Evolutionary conservation across 1,140 invertebrate species (phyloP).

Genomic region (Scaptodrosophila lebanonensis): DNA sequence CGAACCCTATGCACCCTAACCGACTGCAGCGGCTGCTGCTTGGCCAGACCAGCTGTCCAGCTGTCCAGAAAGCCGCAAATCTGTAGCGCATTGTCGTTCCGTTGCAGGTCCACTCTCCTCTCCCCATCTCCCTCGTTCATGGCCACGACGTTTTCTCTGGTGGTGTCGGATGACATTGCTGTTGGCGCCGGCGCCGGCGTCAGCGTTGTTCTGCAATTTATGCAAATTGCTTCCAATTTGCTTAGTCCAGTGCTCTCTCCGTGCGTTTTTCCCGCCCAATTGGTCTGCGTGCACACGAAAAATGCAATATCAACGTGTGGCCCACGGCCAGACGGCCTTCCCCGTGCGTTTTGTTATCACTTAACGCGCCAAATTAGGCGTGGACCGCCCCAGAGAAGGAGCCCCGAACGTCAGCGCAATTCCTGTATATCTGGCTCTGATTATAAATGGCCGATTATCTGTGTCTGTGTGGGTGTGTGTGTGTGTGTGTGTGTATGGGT

Average conservation of each 20-base stretch:
- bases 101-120: no score
- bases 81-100: slow-evolving; percentile 27
- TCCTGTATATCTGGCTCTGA: not conserved
- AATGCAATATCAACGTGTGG: slow-evolving; percentile 31
- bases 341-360: slow-evolving; percentile 38
- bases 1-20: not conserved
- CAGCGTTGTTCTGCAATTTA: slow-evolving; percentile 45
- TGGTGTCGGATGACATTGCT: slow-evolving; percentile 13
- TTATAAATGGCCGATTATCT: slow-evolving; percentile 8
- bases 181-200: slow-evolving; percentile 5
- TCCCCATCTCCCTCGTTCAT: no score
- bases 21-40: not conserved
- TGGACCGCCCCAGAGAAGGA: not conserved
- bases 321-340: slow-evolving; percentile 28
- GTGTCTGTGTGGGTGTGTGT: not conserved
- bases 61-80: slow-evolving; percentile 40
- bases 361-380: slow-evolving; percentile 39
- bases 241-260: slow-evolving; percentile 45
- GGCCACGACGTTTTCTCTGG: not conserved
- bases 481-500: slow-evolving; percentile 1
- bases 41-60: slow-evolving; percentile 10
- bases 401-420: no score
- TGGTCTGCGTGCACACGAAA: slow-evolving; percentile 32
- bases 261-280: slow-evolving; percentile 23
- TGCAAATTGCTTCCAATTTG: slow-evolving; percentile 70